phyloP scores from a whole-genome alignment of 2,888 invertebrate genomes.

The Deilephila porcellus region DNA sequence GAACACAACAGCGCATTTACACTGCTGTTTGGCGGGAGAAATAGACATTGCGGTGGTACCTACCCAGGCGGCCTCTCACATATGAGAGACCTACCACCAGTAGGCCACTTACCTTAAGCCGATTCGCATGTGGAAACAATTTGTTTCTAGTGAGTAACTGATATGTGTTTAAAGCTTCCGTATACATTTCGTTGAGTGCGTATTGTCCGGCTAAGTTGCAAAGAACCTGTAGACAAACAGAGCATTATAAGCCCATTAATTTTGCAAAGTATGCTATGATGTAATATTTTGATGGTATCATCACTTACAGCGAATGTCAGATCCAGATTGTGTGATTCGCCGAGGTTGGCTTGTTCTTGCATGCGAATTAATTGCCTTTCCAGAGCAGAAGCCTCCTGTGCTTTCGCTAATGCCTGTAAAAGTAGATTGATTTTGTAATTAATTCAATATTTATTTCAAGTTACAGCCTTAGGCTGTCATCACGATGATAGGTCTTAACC shows the following conservation, averaged over 20 bases:
- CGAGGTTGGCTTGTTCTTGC: slow-evolving; percentile 95
- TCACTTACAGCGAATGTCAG: slow-evolving; percentile 94
- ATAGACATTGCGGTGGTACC: too few relatives aligned
- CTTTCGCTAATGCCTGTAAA: slow-evolving; percentile 90
- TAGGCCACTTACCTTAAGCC: slow-evolving; percentile 95
- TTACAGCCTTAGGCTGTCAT: too few relatives aligned
- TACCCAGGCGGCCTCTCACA: too few relatives aligned
- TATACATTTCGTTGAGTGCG: slow-evolving; percentile 96
- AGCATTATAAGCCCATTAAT: background rate
- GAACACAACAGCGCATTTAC: too few relatives aligned
- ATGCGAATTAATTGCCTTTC: slow-evolving; percentile 95
- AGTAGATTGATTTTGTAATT: slow-evolving; percentile 18
- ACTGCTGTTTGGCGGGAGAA: too few relatives aligned
- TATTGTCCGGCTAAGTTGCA: slow-evolving; percentile 98
- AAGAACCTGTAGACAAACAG: slow-evolving; percentile 87
- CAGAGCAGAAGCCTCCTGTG: slow-evolving; percentile 97
- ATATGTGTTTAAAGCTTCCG: slow-evolving; percentile 98
- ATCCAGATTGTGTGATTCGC: slow-evolving; percentile 97
- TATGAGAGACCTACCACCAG: too few relatives aligned
- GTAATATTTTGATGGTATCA: background rate
- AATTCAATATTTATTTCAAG: background rate
- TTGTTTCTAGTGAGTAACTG: slow-evolving; percentile 97
- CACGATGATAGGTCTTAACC: too few relatives aligned
- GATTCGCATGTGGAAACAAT: slow-evolving; percentile 96
- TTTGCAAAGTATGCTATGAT: background rate